These are phyloP conservation scores for Parnassius glacialis DNA, from an alignment of 2,888 invertebrate genomes.

Conservation along the genomic window DNA sequence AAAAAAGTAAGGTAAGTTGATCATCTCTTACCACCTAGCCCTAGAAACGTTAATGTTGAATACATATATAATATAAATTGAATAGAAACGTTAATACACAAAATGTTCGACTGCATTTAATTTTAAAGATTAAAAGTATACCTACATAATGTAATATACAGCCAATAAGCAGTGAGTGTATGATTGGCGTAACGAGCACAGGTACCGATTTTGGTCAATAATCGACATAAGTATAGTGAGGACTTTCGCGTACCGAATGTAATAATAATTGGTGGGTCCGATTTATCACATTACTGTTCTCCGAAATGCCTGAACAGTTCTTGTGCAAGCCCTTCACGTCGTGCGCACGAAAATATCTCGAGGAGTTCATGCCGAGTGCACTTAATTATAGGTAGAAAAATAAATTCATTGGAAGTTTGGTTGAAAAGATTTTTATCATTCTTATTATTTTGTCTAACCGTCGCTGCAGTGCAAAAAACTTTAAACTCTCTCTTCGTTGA, in stretches of 20 bases:
- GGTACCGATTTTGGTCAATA: slow-evolving; percentile 76
- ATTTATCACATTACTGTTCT: slow-evolving; percentile 78
- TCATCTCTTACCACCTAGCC: too few relatives aligned
- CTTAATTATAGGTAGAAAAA: slow-evolving; percentile 77
- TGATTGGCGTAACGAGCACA: slow-evolving; percentile 76
- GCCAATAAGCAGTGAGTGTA: slow-evolving; percentile 39
- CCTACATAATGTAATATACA: slow-evolving; percentile 18
- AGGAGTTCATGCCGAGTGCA: slow-evolving; percentile 64
- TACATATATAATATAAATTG: too few relatives aligned
- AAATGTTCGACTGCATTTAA: slow-evolving; percentile 5
- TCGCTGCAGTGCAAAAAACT: slow-evolving; percentile 65
- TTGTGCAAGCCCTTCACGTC: slow-evolving; percentile 76
- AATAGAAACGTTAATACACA: too few relatives aligned
- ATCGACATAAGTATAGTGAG: slow-evolving; percentile 73
- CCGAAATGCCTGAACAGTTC: slow-evolving; percentile 74
- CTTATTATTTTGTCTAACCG: slow-evolving; percentile 61
- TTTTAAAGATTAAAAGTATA: slow-evolving; percentile 13
- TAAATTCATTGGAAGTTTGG: slow-evolving; percentile 70
- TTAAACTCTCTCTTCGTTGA: slow-evolving; percentile 50
- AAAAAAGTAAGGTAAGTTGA: too few relatives aligned
- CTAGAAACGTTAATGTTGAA: too few relatives aligned
- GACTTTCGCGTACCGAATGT: slow-evolving; percentile 75
- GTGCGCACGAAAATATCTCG: slow-evolving; percentile 77
- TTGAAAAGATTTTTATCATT: slow-evolving; percentile 55
- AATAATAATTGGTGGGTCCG: slow-evolving; percentile 79